Conservation (phyloP, 2,113 vertebrate genomes). For the Aldabrachelys gigantea region DNA sequence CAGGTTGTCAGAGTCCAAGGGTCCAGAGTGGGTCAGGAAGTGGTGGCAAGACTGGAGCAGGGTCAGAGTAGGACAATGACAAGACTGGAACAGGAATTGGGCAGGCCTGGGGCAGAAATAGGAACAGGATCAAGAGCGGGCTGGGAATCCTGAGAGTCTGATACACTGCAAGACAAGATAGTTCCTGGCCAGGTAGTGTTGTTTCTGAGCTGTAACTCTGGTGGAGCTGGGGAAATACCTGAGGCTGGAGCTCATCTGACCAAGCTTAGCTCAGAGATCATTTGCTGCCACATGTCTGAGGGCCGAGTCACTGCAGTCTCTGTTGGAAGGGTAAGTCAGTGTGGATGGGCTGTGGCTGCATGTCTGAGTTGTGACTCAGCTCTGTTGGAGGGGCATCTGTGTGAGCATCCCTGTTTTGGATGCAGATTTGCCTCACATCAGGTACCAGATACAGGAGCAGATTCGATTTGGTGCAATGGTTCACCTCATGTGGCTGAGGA, state of each 20-base stretch:
- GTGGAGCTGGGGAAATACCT: background rate
- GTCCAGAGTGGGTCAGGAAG: background rate
- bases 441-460: no score
- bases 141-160: background rate
- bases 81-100: background rate
- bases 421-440: no score
- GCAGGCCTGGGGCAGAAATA: background rate
- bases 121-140: background rate
- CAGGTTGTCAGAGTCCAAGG: background rate
- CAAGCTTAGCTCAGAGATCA: background rate
- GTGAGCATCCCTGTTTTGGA: no score
- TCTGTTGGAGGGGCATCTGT: background rate
- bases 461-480: no score
- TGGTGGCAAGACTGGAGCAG: background rate
- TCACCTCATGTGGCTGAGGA: no score
- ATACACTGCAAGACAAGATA: background rate
- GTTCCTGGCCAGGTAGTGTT: background rate
- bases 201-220: background rate
- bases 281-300: no score
- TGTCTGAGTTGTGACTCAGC: background rate
- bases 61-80: background rate
- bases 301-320: no score
- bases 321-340: no score
- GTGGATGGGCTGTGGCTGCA: no score
- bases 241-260: background rate